Conservation (phyloP, 2,888 invertebrate genomes). For the Panorpa germanica region DNA sequence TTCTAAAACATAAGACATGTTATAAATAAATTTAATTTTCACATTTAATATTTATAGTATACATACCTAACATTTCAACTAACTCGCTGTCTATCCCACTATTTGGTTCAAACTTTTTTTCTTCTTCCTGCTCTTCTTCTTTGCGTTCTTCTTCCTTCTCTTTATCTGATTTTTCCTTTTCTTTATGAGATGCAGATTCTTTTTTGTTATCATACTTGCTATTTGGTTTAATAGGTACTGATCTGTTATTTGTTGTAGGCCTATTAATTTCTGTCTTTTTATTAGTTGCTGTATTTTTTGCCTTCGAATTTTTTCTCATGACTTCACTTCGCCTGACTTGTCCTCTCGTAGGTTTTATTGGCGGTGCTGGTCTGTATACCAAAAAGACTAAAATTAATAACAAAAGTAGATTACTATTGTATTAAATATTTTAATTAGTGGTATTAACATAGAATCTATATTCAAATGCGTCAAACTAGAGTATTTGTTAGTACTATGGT, state of each 20-base stretch:
- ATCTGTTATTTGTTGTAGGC: conserved; percentile 6
- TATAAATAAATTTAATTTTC: too few relatives aligned
- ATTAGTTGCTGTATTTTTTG: conserved; percentile 1
- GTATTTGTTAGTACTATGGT: too few relatives aligned
- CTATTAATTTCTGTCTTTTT: conserved; percentile 8
- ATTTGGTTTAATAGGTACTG: conserved; percentile 9
- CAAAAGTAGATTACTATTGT: too few relatives aligned
- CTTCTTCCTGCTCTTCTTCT: conserved; percentile 42
- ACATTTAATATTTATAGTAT: too few relatives aligned
- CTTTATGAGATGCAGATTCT: conserved; percentile 21
- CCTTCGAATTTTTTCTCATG: conserved; percentile 1
- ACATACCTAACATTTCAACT: conserved; percentile 69
- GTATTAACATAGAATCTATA: too few relatives aligned
- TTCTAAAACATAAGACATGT: conserved; percentile 65
- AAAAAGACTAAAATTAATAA: too few relatives aligned
- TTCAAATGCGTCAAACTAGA: too few relatives aligned
- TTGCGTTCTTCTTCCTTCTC: conserved; percentile 48
- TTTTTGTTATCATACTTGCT: conserved; percentile 19
- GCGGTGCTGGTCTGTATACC: too few relatives aligned
- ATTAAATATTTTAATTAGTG: too few relatives aligned
- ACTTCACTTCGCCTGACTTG: too few relatives aligned
- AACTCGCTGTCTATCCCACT: conserved; percentile 72
- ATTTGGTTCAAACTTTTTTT: conserved; percentile 69
- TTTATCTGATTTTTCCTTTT: conserved; percentile 44
- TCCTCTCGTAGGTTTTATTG: too few relatives aligned